These are phyloP conservation scores for Ectropis grisescens DNA, from an alignment of 1,140 invertebrate species.

Conservation along the genomic window DNA sequence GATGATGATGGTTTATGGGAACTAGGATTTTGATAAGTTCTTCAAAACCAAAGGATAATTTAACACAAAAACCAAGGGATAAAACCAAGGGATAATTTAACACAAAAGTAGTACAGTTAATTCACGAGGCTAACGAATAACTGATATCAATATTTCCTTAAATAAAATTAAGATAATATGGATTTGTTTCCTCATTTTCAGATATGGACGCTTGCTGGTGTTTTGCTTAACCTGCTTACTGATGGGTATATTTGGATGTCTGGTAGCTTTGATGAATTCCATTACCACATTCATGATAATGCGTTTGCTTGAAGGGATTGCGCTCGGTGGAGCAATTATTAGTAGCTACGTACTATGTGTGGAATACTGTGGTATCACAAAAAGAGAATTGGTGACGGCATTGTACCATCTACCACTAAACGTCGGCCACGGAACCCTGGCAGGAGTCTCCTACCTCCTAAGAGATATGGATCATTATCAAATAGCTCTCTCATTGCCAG, in stretches of 20 bases:
- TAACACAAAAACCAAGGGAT: too few relatives aligned
- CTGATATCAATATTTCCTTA: too few relatives aligned
- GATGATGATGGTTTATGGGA: too few relatives aligned
- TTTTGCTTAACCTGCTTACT: conserved; percentile 23
- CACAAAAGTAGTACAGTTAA: too few relatives aligned
- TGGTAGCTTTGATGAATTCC: conserved; percentile 29
- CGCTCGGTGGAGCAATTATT: conserved; percentile 34
- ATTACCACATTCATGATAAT: conserved; percentile 21
- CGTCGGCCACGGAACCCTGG: conserved; percentile 32
- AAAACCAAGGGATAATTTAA: too few relatives aligned
- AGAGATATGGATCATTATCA: conserved; percentile 36
- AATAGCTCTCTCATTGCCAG: conserved; percentile 35
- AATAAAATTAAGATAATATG: too few relatives aligned
- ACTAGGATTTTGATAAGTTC: too few relatives aligned
- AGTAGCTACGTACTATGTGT: conserved; percentile 33
- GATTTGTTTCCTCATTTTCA: too few relatives aligned
- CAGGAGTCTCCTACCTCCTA: conserved; percentile 38
- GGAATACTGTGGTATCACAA: conserved; percentile 26
- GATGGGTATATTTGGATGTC: conserved; percentile 23
- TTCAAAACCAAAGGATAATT: too few relatives aligned
- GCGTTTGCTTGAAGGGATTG: conserved; percentile 36
- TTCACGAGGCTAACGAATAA: too few relatives aligned
- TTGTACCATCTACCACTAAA: conserved; percentile 36
- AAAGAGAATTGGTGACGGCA: conserved; percentile 36
- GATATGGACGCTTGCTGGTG: conserved; percentile 30